These are phyloP conservation scores for Drosophila persimilis DNA, from an alignment of 1,140 invertebrate genomes.

Conservation along the genomic window DNA sequence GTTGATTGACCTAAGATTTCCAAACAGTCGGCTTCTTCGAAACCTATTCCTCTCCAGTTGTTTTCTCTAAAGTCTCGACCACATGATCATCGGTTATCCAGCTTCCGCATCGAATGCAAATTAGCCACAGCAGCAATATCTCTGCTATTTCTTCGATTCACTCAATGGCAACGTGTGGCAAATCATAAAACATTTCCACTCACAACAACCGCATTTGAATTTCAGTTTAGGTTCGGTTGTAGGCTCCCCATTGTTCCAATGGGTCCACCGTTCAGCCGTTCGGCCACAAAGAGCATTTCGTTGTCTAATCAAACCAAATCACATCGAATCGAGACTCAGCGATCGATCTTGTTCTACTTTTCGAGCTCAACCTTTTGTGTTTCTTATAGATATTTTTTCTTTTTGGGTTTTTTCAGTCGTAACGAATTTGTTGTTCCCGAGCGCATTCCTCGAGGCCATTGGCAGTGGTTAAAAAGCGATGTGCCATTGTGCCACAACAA, in stretches of 20 bases:
- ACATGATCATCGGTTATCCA: constrained; percentile 31
- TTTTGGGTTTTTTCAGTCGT: constrained; percentile 33
- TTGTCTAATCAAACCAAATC: constrained; percentile 50
- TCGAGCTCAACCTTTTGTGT: constrained; percentile 46
- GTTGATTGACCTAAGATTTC: too few relatives aligned
- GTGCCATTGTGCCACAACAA: constrained; percentile 50
- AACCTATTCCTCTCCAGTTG: neutral
- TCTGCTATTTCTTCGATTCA: constrained; percentile 11
- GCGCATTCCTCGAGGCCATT: constrained; percentile 46
- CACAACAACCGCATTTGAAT: constrained; percentile 37
- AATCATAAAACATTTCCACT: constrained; percentile 51
- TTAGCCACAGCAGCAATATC: constrained; percentile 34
- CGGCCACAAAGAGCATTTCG: constrained; percentile 21
- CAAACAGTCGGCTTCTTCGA: too few relatives aligned
- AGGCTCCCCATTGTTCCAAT: constrained; percentile 10
- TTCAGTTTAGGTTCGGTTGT: constrained; percentile 18
- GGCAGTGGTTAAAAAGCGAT: constrained; percentile 40
- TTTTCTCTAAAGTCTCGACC: neutral
- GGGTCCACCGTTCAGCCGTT: constrained; percentile 2
- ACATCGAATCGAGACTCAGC: constrained; percentile 35
- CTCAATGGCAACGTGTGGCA: constrained; percentile 38
- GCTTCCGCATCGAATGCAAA: constrained; percentile 56
- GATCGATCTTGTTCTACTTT: constrained; percentile 70
- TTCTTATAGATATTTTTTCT: constrained; percentile 7
- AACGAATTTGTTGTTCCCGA: constrained; percentile 42